Base-by-base conservation (phyloP, 2,888 invertebrate genomes). In the Melieria crassipennis region DNA sequence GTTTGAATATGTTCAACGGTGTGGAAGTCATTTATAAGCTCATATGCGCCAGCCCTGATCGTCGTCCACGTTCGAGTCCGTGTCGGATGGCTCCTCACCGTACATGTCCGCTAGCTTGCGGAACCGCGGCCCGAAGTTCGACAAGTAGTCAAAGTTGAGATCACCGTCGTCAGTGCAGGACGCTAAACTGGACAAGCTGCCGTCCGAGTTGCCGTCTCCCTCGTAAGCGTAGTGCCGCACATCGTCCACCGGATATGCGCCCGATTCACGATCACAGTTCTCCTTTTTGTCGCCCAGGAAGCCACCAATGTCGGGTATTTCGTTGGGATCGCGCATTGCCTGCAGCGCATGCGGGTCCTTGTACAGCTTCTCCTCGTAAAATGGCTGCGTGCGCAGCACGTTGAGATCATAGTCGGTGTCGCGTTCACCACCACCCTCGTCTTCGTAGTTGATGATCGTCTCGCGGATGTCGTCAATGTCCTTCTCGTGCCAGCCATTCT, bases 171-270 rank as follows among this genome's bases (percentile, higher is more conserved):
- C 96, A 74, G 95, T 95, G 91, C 95, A 95, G 80, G 96, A 96
- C 76, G 96, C 96, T 78, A 97, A 89, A 60, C 96, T 96, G 66
- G 97, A 98, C 42, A 98, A 89, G 9, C 97, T 97, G 77, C 97
- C 97, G 77, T 94, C 95, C 13, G 93, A 92, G 84, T 97, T 97
- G 78, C 97, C 97, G 84, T 96, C 96, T 61, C 98, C 98, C 88
- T 99, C 99, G 85, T 98, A 99, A 70, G 97, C 98, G 87, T 98
- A 99, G 87, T 99, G 96, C 72, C 98, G 91, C 30, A 99, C 95
- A 87, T 98, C 98, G 86, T 99, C 99, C 84, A 94, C 95, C 0
- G 98, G 97, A 81, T 93, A 92, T 78, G 94, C 95, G 80, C 94
- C 94, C 1, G 95, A 94, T 87, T 99, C 98, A 76, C 94, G 91